Conservation (phyloP, 2,888 invertebrate genomes). For the Stratiomys singularior region DNA sequence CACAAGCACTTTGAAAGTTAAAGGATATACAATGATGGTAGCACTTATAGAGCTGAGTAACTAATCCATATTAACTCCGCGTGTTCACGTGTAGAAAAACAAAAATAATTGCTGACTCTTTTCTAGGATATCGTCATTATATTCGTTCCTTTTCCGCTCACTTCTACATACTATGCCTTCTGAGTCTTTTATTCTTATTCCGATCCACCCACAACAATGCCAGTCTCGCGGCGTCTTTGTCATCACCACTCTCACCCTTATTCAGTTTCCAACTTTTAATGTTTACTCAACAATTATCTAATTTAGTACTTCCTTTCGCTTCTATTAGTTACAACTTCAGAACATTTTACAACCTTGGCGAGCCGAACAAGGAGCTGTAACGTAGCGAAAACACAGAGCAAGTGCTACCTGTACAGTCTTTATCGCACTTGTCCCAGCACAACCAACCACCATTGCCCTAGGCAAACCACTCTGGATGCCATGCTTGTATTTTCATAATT, state of each 20-base stretch:
- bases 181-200: no score
- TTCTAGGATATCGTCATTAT: no score
- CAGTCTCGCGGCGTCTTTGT: not conserved
- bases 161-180: no score
- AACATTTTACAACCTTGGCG: not conserved
- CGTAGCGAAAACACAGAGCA: not conserved
- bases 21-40: no score
- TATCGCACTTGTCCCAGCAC: conserved; percentile 3
- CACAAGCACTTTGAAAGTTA: no score
- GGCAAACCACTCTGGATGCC: conserved; percentile 5
- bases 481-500: conserved; percentile 44
- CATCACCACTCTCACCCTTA: not conserved
- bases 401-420: not conserved
- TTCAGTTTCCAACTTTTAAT: not conserved
- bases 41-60: no score
- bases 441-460: not conserved
- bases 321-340: conserved; percentile 14
- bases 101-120: no score
- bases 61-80: no score
- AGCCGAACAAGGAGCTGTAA: not conserved
- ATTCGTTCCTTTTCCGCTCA: no score
- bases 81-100: no score
- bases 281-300: conserved; percentile 41
- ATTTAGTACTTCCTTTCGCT: conserved; percentile 30
- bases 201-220: no score